These are phyloP conservation scores for Uropetala carovei DNA, from an alignment of 2,888 invertebrate species.

Conservation along the genomic window DNA sequence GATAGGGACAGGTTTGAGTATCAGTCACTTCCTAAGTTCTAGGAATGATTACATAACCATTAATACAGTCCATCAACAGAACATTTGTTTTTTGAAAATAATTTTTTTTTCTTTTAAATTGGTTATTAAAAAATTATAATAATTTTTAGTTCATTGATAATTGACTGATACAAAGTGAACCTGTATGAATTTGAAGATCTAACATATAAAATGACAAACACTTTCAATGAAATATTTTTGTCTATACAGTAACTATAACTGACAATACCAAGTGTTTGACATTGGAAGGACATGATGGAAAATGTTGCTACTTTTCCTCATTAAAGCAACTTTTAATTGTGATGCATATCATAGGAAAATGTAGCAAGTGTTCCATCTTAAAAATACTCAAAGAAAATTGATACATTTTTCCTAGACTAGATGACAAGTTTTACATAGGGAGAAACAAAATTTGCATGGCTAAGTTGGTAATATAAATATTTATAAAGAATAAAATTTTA, in stretches of 20 bases:
- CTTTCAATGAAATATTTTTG: slow-evolving; percentile 1
- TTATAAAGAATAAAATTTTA: background rate
- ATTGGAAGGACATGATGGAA: background rate
- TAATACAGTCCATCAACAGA: background rate
- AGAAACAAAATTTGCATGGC: background rate
- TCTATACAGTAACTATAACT: slow-evolving; percentile 40
- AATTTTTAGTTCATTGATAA: slow-evolving; percentile 17
- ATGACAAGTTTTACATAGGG: background rate
- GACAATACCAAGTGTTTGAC: background rate
- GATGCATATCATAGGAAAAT: background rate
- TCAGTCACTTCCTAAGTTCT: slow-evolving; percentile 56
- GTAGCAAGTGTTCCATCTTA: background rate
- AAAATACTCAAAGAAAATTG: background rate
- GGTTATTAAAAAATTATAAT: slow-evolving; percentile 52
- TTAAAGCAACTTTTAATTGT: background rate
- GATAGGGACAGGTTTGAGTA: slow-evolving; percentile 21
- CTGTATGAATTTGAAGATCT: slow-evolving; percentile 17
- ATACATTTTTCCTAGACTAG: background rate
- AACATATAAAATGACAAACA: slow-evolving; percentile 12
- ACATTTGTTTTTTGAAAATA: background rate
- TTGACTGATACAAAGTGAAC: slow-evolving; percentile 42
- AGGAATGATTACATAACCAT: slow-evolving; percentile 64
- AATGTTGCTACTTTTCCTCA: background rate
- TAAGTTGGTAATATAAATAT: background rate
- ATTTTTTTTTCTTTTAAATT: slow-evolving; percentile 7